phyloP scores from a whole-genome alignment of 2,113 vertebrate genomes.

The Cheilinus undulatus region DNA sequence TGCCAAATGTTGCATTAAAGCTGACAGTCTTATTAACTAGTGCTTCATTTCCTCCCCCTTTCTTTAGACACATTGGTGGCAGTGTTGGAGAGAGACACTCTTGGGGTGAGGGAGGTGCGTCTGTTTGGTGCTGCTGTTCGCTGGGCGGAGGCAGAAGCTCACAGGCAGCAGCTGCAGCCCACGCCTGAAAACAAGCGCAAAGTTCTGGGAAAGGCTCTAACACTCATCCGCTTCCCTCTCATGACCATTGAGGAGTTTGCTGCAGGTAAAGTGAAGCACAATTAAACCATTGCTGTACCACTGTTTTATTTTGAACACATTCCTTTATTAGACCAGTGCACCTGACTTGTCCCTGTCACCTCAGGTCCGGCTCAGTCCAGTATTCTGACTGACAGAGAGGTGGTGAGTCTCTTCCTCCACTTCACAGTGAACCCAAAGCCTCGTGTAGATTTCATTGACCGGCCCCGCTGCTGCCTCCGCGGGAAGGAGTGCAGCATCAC shows the following conservation, averaged over 20 bases:
- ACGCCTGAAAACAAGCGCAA: conserved; percentile 94
- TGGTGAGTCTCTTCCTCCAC: conserved; percentile 97
- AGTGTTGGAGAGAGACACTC: conserved; percentile 94
- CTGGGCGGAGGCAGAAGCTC: conserved; percentile 95
- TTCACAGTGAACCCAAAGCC: conserved; percentile 98
- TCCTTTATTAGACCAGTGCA: background rate
- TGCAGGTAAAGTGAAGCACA: conserved; percentile 85
- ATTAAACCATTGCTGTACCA: background rate
- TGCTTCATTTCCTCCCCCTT: conserved; percentile 1
- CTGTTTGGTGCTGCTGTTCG: conserved; percentile 93
- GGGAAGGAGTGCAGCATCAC: conserved; percentile 98
- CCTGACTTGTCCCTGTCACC: background rate
- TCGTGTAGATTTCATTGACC: conserved; percentile 94
- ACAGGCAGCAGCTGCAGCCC: conserved; percentile 93
- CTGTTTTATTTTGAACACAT: background rate
- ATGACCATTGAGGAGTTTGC: conserved; percentile 99
- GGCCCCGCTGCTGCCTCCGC: conserved; percentile 95
- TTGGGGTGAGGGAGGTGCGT: conserved; percentile 95
- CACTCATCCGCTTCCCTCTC: conserved; percentile 96
- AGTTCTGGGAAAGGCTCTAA: conserved; percentile 92
- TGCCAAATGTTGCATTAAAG: background rate
- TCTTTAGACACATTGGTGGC: conserved; percentile 92
- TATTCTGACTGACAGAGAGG: conserved; percentile 94
- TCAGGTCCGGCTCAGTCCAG: conserved; percentile 96
- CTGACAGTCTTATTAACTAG: background rate